Base-by-base conservation (phyloP, 2,113 vertebrate genomes). In the Phalacrocorax brasilianus region DNA sequence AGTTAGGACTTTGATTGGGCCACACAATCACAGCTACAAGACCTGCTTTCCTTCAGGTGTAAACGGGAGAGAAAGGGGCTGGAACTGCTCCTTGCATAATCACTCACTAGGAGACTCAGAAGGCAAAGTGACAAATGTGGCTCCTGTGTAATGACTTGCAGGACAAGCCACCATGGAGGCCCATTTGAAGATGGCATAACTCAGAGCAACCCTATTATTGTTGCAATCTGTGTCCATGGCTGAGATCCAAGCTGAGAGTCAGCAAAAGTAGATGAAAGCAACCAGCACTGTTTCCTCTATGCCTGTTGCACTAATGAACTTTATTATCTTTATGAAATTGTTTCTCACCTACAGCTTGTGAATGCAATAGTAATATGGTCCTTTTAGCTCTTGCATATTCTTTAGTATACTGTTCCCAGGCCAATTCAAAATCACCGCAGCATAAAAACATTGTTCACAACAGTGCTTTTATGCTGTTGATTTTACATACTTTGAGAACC, bases 231-330 rank as follows among this genome's bases (percentile, higher is more conserved):
- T 84, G 61, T 72, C 68, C 18, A 2, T 94, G 93, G 90, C 96
- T 88, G 76, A 87, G 44, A 77, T 92, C 92, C 96, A 96, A 95
- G n/a, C 2, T 67, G 65, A 94, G 61, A 65, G 85, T 97, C 92
- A 95, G 88, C 92, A 91, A 84, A 95, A 94, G 42, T 15, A 84
- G 88, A 89, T 92, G 70, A 96, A 94, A 96, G 90, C 52, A 93
- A 77, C 68, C 50, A 88, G 58, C 59, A 27, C 61, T 32, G 19
- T 81, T 95, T 93, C 91, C 73, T 94, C 70, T 77, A 1, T 49
- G 76, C 38, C 21, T 93, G 30, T 88, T 20, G 5, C 76, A 72
- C 86, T 93, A 78, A 90, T 81, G 85, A 95, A 93, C 65, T 63
- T 56, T 76, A 66, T 92, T 88, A 88, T 95, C 47, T 81, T 91